Percentiles rank a stretch among this genome's conserved stretches.
Evolutionary conservation across 2,888 invertebrate species (phyloP).

Genomic region (Rotaria socialis): DNA sequence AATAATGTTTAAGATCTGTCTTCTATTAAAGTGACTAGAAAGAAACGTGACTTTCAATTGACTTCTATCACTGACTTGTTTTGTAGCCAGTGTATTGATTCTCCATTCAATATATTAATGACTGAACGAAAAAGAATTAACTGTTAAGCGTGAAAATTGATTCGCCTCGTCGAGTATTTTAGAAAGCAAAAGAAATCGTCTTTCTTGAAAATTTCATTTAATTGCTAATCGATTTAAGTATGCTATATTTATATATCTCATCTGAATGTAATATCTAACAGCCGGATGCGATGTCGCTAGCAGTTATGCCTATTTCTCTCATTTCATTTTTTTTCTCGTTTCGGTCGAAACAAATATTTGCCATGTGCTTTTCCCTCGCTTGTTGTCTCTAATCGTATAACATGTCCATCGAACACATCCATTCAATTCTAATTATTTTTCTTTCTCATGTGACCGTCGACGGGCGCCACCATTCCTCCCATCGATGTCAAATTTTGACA

Average conservation of each 20-base stretch:
- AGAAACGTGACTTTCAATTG: too few relatives aligned
- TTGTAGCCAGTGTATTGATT: too few relatives aligned
- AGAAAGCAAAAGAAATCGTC: too few relatives aligned
- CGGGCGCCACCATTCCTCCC: conserved; percentile 29
- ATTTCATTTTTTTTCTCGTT: background rate
- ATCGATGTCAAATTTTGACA: conserved; percentile 12
- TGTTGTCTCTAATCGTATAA: background rate
- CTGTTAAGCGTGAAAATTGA: too few relatives aligned
- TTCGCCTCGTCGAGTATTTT: too few relatives aligned
- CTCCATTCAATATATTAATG: too few relatives aligned
- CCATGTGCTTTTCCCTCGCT: background rate
- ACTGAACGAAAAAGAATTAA: too few relatives aligned
- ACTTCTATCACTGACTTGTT: too few relatives aligned
- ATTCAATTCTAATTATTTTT: conserved; percentile 14
- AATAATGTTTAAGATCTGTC: too few relatives aligned
- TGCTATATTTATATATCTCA: conserved; percentile 2
- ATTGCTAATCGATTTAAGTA: background rate
- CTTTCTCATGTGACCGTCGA: conserved; percentile 32
- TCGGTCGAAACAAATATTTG: background rate
- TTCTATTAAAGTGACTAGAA: too few relatives aligned
- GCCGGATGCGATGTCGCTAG: background rate
- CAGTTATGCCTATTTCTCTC: background rate
- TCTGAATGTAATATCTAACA: background rate
- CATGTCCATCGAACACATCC: background rate
- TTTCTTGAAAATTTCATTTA: background rate